Base-by-base conservation (phyloP, 2,113 vertebrate species). In the Echinops telfairi region DNA sequence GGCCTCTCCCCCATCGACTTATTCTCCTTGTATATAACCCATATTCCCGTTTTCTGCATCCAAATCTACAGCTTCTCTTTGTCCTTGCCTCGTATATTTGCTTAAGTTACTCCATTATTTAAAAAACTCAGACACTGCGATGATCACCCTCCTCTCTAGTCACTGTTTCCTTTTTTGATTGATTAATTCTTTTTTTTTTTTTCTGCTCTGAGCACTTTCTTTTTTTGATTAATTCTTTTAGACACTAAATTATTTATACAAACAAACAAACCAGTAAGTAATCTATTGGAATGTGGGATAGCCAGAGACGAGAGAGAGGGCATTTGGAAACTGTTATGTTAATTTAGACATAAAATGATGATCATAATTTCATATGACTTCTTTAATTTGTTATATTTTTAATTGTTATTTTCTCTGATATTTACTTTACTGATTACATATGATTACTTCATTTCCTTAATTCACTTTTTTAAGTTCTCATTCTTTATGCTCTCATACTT, bases 211-310 rank as follows among this genome's bases (percentile, higher is more conserved):
- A 77, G 29, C 64, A 80, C 25, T 88, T 78, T 64, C 27, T 86
- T 87, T 84, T 71, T 20, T 89, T 40, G 84, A 68, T 5, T 75
- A n/a, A 70, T 29, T 70, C 12, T 62, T 22, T 23, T 62, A 53
- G 47, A 53, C 47, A 53, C 47, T 10, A 53, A 53, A 14, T 53
- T 53, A 10, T 53, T 53, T 53, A 53, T 53, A 53, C 47, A 53
- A 53, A 53, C 47, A 10, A 53, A 53, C 47, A 53, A 53, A 53
- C 10, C 5, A 47, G 10, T 47, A 53, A 53, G 47, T 19, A 83
- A 82, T 25, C 40, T 93, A 91, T 27, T 89, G 89, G 77, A 93
- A 77, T 90, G 73, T 9, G 90, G 53, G 70, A 75, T 83, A 90
- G 71, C 36, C 14, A 77, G 6, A 76, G 58, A 38, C 36, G 71